These are phyloP conservation scores for Scrobipalpa costella DNA, from an alignment of 2,888 invertebrate species.

Conservation along the genomic window DNA sequence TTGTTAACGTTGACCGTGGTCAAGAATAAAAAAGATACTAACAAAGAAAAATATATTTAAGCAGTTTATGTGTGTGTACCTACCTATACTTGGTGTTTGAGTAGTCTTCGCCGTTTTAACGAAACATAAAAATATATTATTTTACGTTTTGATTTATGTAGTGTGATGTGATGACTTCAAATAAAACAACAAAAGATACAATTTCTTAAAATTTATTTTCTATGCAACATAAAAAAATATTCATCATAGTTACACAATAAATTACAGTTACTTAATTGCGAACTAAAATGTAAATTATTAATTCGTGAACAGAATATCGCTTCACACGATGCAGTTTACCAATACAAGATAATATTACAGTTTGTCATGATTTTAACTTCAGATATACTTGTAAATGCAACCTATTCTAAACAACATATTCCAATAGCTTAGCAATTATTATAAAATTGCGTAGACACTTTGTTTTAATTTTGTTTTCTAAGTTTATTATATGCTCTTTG, in stretches of 20 bases:
- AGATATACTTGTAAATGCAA: conserved; percentile 55
- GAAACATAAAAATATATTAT: not conserved
- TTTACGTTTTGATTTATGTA: not conserved
- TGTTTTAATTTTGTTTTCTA: not conserved
- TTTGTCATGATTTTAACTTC: conserved; percentile 61
- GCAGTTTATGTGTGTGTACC: too few species aligned
- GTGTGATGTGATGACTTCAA: not conserved
- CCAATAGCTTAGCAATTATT: conserved; percentile 58
- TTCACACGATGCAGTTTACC: conserved; percentile 49
- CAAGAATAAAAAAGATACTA: not conserved
- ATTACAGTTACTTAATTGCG: conserved; percentile 77
- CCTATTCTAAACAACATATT: conserved; percentile 57
- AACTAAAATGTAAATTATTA: conserved; percentile 73
- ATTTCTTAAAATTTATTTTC: conserved; percentile 81
- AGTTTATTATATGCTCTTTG: not conserved
- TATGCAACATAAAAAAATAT: conserved; percentile 83
- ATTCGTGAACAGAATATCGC: conserved; percentile 61
- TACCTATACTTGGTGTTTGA: too few species aligned
- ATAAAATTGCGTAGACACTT: conserved; percentile 31
- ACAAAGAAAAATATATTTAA: too few species aligned
- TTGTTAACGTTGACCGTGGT: not conserved
- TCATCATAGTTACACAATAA: conserved; percentile 79
- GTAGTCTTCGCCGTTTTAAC: too few species aligned
- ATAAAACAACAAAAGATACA: conserved; percentile 44
- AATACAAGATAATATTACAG: conserved; percentile 41